These are phyloP conservation scores for Vollenhovia emeryi DNA, from an alignment of 1,140 invertebrate genomes.

Conservation along the genomic window DNA sequence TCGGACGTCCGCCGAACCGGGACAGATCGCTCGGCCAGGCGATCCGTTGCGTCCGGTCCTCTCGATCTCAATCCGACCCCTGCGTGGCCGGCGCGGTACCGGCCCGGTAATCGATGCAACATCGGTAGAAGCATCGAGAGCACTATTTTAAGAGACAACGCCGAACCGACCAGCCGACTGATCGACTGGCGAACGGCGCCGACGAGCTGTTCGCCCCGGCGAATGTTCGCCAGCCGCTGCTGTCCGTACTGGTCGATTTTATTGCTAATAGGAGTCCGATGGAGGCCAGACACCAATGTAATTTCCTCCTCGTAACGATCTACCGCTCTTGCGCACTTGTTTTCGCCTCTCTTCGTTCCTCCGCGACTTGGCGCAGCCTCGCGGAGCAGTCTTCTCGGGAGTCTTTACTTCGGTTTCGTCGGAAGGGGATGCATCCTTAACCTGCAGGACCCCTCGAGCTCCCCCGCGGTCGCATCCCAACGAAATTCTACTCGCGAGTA, in stretches of 20 bases:
- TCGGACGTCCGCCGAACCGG: not conserved
- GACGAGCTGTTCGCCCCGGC: not conserved
- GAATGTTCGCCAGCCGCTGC: constrained; percentile 7
- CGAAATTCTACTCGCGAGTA: constrained; percentile 64
- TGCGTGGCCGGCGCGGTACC: not conserved
- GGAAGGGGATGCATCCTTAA: constrained; percentile 14
- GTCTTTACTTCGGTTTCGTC: constrained; percentile 63
- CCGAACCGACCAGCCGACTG: not conserved
- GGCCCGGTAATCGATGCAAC: constrained; percentile 45
- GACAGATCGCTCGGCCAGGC: constrained; percentile 25
- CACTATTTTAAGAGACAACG: constrained; percentile 42
- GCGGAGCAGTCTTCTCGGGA: constrained; percentile 31
- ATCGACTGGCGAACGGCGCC: constrained; percentile 23
- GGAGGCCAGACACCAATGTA: constrained; percentile 65
- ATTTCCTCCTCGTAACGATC: constrained; percentile 76
- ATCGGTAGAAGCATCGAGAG: constrained; percentile 38
- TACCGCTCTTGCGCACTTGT: constrained; percentile 5
- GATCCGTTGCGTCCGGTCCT: constrained; percentile 17
- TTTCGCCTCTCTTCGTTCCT: not conserved
- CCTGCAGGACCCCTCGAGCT: not conserved
- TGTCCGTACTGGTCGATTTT: constrained; percentile 67
- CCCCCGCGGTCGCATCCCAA: not conserved
- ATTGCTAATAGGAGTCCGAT: constrained; percentile 79
- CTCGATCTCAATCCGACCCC: constrained; percentile 41
- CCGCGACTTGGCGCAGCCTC: not conserved